Conservation (phyloP, 2,113 vertebrate genomes). For the Arothron firmamentum region DNA sequence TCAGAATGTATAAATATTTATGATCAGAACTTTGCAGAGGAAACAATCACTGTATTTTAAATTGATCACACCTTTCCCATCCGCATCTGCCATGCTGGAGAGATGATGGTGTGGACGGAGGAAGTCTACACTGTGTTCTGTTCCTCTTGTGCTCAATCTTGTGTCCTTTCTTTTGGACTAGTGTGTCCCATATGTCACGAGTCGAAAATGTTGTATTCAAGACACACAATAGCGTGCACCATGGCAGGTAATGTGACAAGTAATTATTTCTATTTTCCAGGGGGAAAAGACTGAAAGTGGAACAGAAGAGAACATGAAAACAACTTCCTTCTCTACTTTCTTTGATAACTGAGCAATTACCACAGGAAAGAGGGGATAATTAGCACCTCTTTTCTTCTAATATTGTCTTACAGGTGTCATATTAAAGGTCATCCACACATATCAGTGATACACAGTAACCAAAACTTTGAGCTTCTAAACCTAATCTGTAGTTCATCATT, state of each 20-base stretch:
- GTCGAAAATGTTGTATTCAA: conserved; percentile 16
- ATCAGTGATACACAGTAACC: too few relatives aligned
- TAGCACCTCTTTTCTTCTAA: too few relatives aligned
- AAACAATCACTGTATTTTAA: too few relatives aligned
- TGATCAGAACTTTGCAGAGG: too few relatives aligned
- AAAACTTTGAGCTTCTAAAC: too few relatives aligned
- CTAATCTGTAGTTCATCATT: too few relatives aligned
- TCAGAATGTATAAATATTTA: too few relatives aligned
- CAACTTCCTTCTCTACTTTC: background rate
- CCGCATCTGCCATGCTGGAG: too few relatives aligned
- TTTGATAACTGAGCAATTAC: background rate
- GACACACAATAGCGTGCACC: background rate
- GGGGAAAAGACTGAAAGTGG: conserved; percentile 7
- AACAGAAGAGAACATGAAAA: conserved; percentile 1
- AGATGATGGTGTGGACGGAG: background rate
- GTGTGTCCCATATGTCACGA: background rate
- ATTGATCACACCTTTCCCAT: too few relatives aligned
- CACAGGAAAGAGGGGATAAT: too few relatives aligned
- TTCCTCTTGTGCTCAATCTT: background rate
- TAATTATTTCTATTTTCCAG: conserved; percentile 15
- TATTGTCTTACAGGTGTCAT: too few relatives aligned
- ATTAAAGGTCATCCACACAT: too few relatives aligned
- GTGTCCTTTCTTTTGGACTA: conserved; percentile 2
- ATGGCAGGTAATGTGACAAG: conserved; percentile 25
- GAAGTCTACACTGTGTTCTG: background rate